Base-by-base conservation (phyloP, 1,140 invertebrate genomes). In the Ceratosolen fusciceps region DNA sequence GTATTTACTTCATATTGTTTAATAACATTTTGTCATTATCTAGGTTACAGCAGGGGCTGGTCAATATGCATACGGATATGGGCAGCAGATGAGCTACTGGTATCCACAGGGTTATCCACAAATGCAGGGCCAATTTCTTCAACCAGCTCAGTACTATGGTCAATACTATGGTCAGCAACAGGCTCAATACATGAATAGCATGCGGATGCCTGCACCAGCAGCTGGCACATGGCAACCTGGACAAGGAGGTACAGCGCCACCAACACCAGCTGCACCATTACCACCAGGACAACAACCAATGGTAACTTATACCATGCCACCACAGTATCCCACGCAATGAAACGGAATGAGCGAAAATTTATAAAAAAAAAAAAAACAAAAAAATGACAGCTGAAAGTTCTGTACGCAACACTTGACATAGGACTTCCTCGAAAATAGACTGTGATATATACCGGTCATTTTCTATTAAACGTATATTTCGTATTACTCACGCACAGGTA, bases 71-170 rank as follows among this genome's bases (percentile, higher is more conserved):
- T 94, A 94, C 86, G 91, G 92, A 72, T 94, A 94, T 85, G 91
- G 92, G 1, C 93, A 95, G 86, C 93, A 95, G 88, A 94, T 95
- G 94, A 90, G 94, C 79, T 96, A 96, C 84, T 96, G 95, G 95
- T 96, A 96, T 88, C 94, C 94, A 5, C 93, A 93, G 84, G 90
- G 92, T 21, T 94, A 94, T 89, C 91, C 85, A 60, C 92, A 90
- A 67, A 92, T 93, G 89, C 91, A 93, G 80, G 87, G 89, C 39
- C 89, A 90, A 65, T 90, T 90, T 52, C 77, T 90, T 58, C 89
- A 88, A 65, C 86, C 86, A 31, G 83, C 88, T 79, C 87, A 86
- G 68, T 90, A 90, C 80, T 90, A 90, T 58, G 81, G 85, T 75
- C 94, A 95, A 87, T 95, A 95, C 84, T 91, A 90, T 60, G 85